Evolutionary conservation across 1,140 invertebrate species (phyloP).

Genomic region (Aphelenchoides fujianensis): DNA sequence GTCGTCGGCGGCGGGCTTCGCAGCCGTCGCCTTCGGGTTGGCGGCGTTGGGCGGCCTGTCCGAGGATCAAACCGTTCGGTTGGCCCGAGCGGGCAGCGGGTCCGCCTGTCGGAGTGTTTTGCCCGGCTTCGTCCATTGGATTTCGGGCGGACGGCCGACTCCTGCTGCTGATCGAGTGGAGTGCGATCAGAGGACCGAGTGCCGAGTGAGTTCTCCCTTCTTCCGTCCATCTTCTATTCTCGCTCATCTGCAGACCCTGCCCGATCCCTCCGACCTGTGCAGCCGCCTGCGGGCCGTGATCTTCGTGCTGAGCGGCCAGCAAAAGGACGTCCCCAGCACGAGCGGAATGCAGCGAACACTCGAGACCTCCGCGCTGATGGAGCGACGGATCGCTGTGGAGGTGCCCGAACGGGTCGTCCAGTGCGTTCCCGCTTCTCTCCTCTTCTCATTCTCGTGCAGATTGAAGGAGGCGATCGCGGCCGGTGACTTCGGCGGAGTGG

Average conservation of each 20-base stretch:
- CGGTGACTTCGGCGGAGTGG: slow-evolving; percentile 81
- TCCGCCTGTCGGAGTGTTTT: slow-evolving; percentile 90
- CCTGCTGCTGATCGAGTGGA: slow-evolving; percentile 78
- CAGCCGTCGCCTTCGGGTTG: slow-evolving; percentile 64
- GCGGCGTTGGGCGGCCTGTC: slow-evolving; percentile 47
- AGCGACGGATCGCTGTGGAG: slow-evolving; percentile 71
- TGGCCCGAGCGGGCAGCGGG: slow-evolving; percentile 81
- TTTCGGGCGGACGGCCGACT: slow-evolving; percentile 73
- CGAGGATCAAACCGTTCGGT: slow-evolving; percentile 32
- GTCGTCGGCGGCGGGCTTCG: slow-evolving; percentile 95
- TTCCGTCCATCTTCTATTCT: too few species aligned
- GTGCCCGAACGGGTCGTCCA: slow-evolving; percentile 71
- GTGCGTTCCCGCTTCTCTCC: slow-evolving; percentile 65
- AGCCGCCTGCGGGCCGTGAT: slow-evolving; percentile 83
- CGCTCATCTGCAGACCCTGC: too few species aligned
- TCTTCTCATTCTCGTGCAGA: slow-evolving; percentile 15
- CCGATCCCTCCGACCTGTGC: too few species aligned
- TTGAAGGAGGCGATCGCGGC: slow-evolving; percentile 71
- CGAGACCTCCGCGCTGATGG: slow-evolving; percentile 78
- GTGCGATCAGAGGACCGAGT: too few species aligned
- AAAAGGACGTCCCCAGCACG: slow-evolving; percentile 83
- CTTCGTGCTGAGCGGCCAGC: slow-evolving; percentile 78
- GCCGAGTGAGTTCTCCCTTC: too few species aligned
- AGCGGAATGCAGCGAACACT: slow-evolving; percentile 82
- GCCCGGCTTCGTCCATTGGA: slow-evolving; percentile 91